Percentiles rank a stretch among this genome's conserved stretches.
These are phyloP conservation scores for Anorthoa munda DNA, from an alignment of 2,888 invertebrate species.

Conservation along the genomic window DNA sequence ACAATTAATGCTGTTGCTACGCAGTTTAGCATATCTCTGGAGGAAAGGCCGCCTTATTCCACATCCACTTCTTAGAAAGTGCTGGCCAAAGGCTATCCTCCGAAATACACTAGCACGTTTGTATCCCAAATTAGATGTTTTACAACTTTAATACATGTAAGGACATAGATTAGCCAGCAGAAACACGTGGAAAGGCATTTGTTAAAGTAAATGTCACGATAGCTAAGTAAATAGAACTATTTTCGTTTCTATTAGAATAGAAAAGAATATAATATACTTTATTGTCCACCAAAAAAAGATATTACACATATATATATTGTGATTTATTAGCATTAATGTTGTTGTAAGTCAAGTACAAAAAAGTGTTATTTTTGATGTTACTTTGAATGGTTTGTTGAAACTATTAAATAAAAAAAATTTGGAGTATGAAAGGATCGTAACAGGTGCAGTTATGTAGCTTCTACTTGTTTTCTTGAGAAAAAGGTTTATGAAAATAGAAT, in stretches of 20 bases:
- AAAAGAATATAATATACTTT: too few species aligned
- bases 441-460: too few species aligned
- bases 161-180: background rate
- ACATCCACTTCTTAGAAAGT: background rate
- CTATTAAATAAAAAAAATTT: too few species aligned
- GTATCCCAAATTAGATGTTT: background rate
- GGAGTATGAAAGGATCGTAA: too few species aligned
- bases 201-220: slow-evolving; percentile 13
- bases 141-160: background rate
- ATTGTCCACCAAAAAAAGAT: too few species aligned
- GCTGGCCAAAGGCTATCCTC: background rate
- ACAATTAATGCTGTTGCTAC: too few species aligned
- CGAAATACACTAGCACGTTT: background rate
- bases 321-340: background rate
- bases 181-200: slow-evolving; percentile 6
- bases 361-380: background rate
- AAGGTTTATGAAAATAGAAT: too few species aligned
- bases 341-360: background rate
- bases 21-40: background rate
- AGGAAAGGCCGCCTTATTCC: background rate
- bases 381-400: background rate
- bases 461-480: too few species aligned
- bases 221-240: background rate
- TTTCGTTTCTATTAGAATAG: slow-evolving; percentile 17
- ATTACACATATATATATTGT: too few species aligned